A percentile compares a stretch with the other conserved stretches of the same genome.
Conservation (phyloP, 2,113 vertebrate genomes). For the Hirundichthys speculiger region DNA sequence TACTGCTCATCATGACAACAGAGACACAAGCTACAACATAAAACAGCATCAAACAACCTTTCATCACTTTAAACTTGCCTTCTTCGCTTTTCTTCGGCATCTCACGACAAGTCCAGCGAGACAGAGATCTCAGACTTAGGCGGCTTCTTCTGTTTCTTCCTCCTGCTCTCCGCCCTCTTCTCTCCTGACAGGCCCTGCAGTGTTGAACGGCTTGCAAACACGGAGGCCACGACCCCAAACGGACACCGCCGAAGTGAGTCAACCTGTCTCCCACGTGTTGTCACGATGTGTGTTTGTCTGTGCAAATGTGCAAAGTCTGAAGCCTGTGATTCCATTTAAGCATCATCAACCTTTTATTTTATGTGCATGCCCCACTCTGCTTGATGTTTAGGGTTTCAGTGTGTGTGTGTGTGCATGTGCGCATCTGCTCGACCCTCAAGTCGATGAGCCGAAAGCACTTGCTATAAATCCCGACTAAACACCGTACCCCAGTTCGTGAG, state of each 20-base stretch:
- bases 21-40: no score
- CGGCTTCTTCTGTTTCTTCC: constrained; percentile 2
- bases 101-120: constrained; percentile 1
- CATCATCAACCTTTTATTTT: constrained; percentile 13
- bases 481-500: background rate
- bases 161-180: constrained; percentile 25
- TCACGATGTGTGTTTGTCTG: no score
- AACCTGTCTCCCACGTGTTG: constrained; percentile 21
- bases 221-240: constrained; percentile 33
- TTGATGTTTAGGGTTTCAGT: background rate
- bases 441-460: background rate
- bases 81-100: background rate
- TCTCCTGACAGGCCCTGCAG: constrained; percentile 45
- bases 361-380: background rate
- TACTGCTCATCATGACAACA: no score
- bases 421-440: background rate
- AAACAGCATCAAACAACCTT: background rate
- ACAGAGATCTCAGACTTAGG: constrained; percentile 9
- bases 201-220: constrained; percentile 34
- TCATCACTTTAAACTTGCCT: background rate
- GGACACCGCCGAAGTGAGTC: constrained; percentile 60
- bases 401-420: background rate
- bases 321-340: constrained; percentile 1
- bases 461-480: background rate
- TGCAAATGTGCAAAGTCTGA: constrained; percentile 6